Conservation (phyloP, 2,113 vertebrate species). For the Deroptyus accipitrinus region DNA sequence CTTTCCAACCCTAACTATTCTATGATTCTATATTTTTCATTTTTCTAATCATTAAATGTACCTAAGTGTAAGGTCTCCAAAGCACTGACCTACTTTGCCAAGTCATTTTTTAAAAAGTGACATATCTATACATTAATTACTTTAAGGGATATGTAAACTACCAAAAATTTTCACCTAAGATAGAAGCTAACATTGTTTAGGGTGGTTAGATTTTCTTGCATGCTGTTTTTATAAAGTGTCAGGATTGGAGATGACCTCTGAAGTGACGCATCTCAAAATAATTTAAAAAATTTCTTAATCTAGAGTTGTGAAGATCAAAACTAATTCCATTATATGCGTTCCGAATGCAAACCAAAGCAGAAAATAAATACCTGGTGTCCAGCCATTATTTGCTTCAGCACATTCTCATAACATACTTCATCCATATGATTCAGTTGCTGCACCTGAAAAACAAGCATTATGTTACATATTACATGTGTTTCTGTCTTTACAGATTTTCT, state of each 20-base stretch:
- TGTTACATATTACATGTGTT: neutral
- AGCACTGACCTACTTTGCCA: neutral
- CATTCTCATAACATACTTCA: constrained; percentile 95
- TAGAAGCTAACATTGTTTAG: neutral
- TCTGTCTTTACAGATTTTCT: neutral
- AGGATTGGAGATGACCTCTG: neutral
- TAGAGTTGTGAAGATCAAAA: neutral
- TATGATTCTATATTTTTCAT: neutral
- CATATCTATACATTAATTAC: neutral
- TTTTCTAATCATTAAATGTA: neutral
- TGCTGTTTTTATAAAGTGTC: neutral
- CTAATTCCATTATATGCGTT: neutral
- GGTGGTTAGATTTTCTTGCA: neutral
- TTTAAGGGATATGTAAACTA: neutral
- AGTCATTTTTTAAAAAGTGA: neutral
- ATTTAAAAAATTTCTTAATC: neutral
- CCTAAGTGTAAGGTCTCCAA: neutral
- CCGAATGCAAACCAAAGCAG: constrained; percentile 2
- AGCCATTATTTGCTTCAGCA: constrained; percentile 91
- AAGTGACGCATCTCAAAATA: neutral
- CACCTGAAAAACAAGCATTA: constrained; percentile 73
- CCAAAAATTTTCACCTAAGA: neutral
- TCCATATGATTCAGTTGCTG: constrained; percentile 96
- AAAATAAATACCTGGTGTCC: constrained; percentile 87
- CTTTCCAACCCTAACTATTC: too few relatives aligned